Conservation (phyloP, 2,113 vertebrate genomes). For the Nyctereutes procyonoides region DNA sequence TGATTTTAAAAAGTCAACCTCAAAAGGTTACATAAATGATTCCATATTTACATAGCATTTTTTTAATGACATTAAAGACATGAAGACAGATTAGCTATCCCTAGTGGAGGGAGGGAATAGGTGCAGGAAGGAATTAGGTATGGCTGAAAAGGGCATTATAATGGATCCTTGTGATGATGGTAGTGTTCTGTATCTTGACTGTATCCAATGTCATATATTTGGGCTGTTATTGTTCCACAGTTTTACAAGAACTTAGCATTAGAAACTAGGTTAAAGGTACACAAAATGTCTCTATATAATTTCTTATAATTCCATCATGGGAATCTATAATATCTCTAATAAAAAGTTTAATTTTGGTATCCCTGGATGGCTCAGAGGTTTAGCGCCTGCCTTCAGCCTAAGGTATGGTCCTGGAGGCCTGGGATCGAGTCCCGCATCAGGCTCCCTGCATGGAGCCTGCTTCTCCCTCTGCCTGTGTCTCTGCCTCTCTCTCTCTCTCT, state of each 20-base stretch:
- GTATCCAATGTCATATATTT: neutral
- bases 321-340: neutral
- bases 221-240: neutral
- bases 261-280: neutral
- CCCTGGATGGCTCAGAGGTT: no score
- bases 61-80: neutral
- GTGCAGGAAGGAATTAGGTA: neutral
- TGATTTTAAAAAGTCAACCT: neutral
- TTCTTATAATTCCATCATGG: neutral
- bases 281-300: neutral
- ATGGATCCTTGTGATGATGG: neutral
- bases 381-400: no score
- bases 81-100: neutral
- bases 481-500: no score
- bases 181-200: neutral
- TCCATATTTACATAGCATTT: neutral
- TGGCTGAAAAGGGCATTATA: neutral
- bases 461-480: no score
- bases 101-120: neutral
- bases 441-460: no score
- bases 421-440: no score
- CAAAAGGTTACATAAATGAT: neutral
- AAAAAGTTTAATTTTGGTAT: neutral
- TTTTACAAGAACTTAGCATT: neutral
- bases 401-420: no score